Evolutionary conservation across 2,888 invertebrate species (phyloP).

Genomic region (Kuschelorhynchus macadamiae): DNA sequence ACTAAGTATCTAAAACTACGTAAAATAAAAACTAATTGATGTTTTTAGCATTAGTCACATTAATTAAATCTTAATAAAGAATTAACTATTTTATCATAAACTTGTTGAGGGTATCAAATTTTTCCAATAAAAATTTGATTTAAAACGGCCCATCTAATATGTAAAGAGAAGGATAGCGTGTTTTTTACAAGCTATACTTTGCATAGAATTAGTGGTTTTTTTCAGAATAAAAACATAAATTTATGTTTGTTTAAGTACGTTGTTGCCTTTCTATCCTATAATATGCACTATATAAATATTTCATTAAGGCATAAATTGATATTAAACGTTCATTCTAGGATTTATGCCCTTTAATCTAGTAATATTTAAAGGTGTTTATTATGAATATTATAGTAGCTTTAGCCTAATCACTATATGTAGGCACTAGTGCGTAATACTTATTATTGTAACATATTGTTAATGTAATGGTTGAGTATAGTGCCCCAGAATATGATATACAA

Average conservation of each 20-base stretch:
- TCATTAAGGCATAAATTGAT: constrained; percentile 39
- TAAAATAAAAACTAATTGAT: too few species aligned
- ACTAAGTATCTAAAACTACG: too few species aligned
- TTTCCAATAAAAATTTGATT: constrained; percentile 22
- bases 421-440: constrained; percentile 60
- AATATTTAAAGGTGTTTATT: constrained; percentile 58
- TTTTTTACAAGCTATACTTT: constrained; percentile 89
- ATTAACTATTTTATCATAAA: too few species aligned
- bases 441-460: constrained; percentile 53
- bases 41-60: too few species aligned
- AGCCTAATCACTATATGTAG: constrained; percentile 60
- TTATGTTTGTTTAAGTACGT: constrained; percentile 42
- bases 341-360: constrained; percentile 44
- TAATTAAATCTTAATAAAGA: too few species aligned
- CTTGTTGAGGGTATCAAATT: too few species aligned
- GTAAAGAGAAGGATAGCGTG: constrained; percentile 60
- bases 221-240: constrained; percentile 71
- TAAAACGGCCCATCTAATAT: constrained; percentile 42
- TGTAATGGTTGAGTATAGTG: constrained; percentile 49
- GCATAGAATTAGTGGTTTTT: constrained; percentile 93
- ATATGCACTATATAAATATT: constrained; percentile 49
- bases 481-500: constrained; percentile 59
- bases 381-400: constrained; percentile 59
- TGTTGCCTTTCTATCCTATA: constrained; percentile 35
- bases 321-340: constrained; percentile 17